Evolutionary conservation across 2,888 invertebrate species (phyloP), one percentile per base, ranked within the genome.

Genomic region (Sussaba pulchella): DNA sequence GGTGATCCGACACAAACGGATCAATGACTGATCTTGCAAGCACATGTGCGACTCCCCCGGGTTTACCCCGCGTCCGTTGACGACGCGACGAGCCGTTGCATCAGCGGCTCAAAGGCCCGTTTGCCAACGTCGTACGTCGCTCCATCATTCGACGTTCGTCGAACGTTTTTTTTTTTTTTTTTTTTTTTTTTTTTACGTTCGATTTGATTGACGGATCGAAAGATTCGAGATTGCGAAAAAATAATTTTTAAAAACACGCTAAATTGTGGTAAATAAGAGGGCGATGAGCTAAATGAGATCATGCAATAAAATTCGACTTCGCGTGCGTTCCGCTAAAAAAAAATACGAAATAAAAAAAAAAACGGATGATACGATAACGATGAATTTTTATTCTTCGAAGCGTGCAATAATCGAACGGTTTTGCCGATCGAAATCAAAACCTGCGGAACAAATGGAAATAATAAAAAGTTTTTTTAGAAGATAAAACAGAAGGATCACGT

Each of bases 111-210:
- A 76, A 78, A 75, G 50, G 45, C 19, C n/a, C 72, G 66, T 77
- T 59, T 26, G 82, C 54, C 57, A 71, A 78, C 73, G 78, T 75
- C 81, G 43, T 67, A 84, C 82, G 78, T 85, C 85, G 87, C 78
- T 88, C 6, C 88, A 89, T 84, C 88, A 89, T 88, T 89, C 83
- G 79, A 84, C 85, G 84, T 85, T 85, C 83, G 70, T 72, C 66
- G 71, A 77, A 45, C 36, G 63, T 80, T 76, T 64, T 79, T 64
- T 52, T 39, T 66, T 63, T 36, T 36, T 2, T 31, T 31, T 31
- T 80, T 76, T 64, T 79, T 64, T 52, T 39, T 66, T 63, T 36
- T 36, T 2, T 31, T 31, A n/a, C n/a, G n/a, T n/a, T n/a, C n/a
- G n/a, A n/a, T n/a, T n/a, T n/a, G n/a, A n/a, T 31, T 6, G 31